Conservation (phyloP, 2,113 vertebrate genomes). For the human (Homo sapiens) region DNA sequence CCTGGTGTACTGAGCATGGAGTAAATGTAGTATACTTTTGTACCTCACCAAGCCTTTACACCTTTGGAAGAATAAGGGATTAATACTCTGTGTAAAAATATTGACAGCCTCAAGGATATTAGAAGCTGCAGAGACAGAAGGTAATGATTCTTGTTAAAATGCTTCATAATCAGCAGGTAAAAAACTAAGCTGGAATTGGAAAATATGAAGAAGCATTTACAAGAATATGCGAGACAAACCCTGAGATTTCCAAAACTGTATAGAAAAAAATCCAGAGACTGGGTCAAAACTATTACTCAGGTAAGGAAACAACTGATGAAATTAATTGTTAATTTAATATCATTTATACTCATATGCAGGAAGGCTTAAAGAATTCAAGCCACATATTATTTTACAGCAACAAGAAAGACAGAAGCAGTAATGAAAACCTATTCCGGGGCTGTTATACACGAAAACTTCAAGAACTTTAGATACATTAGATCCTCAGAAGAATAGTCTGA, state of each 20-base stretch:
- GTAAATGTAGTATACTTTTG: neutral
- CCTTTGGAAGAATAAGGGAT: neutral
- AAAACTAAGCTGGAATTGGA: neutral
- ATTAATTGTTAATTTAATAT: neutral
- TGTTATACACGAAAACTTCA: neutral
- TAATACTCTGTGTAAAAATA: neutral
- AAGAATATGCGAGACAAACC: neutral
- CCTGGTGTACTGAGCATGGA: neutral
- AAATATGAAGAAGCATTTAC: neutral
- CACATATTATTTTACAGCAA: neutral
- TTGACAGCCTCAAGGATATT: neutral
- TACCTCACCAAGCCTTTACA: neutral
- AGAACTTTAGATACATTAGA: neutral
- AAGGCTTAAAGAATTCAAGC: neutral
- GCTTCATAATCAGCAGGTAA: neutral
- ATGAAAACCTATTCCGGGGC: neutral
- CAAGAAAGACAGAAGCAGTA: neutral
- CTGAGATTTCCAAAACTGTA: neutral
- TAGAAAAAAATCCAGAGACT: neutral
- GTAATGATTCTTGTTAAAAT: constrained; percentile 4
- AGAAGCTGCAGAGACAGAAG: neutral
- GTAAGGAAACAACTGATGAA: neutral
- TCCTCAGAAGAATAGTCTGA: neutral
- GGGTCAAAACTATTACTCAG: neutral
- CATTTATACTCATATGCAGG: neutral